Evolutionary conservation across 2,113 vertebrate species (phyloP).

Genomic region (Willisornis vidua): DNA sequence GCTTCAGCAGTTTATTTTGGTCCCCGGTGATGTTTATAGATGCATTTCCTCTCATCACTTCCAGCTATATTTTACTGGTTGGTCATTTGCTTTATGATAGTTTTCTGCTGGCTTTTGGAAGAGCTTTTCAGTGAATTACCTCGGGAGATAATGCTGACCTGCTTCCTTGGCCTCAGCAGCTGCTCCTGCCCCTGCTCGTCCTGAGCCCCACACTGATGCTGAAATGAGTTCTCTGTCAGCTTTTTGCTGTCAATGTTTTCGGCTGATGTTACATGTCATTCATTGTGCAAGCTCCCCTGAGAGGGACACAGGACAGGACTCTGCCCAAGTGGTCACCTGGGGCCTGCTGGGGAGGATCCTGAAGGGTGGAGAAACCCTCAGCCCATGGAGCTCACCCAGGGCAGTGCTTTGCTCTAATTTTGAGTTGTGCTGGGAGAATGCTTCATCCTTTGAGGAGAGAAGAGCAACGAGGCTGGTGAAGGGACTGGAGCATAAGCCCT

Average conservation of each 20-base stretch:
- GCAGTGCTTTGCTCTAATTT: neutral
- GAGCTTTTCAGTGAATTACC: neutral
- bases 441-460: neutral
- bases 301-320: neutral
- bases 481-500: too few relatives aligned
- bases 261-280: neutral
- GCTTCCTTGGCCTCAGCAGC: neutral
- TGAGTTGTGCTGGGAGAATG: slow-evolving; percentile 8
- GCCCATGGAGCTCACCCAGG: fast-evolving
- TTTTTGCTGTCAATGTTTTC: neutral
- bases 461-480: too few relatives aligned
- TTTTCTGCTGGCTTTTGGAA: neutral
- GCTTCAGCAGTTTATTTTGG: neutral
- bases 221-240: neutral
- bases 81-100: neutral
- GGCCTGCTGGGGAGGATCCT: neutral
- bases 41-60: neutral
- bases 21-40: neutral
- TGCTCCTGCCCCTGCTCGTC: neutral
- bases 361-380: neutral
- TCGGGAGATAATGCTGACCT: neutral
- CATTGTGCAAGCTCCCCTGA: neutral
- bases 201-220: neutral
- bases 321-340: neutral
- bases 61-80: neutral